These are phyloP conservation scores for Amorpha juglandis DNA, from an alignment of 2,888 invertebrate species.

Conservation along the genomic window DNA sequence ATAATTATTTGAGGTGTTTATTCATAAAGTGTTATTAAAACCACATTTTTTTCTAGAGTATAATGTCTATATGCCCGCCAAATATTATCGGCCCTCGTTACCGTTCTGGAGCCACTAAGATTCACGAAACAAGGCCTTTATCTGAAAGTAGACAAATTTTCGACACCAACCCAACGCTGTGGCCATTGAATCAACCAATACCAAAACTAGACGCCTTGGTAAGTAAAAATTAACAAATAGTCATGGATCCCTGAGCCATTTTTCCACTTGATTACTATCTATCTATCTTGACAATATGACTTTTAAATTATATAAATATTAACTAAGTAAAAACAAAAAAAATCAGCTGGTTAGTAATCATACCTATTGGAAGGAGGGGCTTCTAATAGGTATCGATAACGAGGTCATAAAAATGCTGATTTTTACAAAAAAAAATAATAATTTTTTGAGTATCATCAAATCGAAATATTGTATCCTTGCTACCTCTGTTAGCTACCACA, in stretches of 20 bases:
- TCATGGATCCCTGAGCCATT: too few species aligned
- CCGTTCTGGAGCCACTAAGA: constrained; percentile 45
- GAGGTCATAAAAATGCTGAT: too few species aligned
- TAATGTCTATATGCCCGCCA: constrained; percentile 50
- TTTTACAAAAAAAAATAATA: not conserved
- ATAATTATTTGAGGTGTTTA: not conserved
- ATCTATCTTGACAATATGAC: too few species aligned
- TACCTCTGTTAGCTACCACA: too few species aligned
- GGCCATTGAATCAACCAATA: constrained; percentile 88
- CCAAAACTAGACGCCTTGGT: constrained; percentile 85
- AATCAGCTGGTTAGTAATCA: too few species aligned
- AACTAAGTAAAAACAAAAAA: too few species aligned
- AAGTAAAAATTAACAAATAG: constrained; percentile 26
- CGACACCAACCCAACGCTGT: constrained; percentile 85
- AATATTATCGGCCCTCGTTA: constrained; percentile 40
- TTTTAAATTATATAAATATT: too few species aligned
- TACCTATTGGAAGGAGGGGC: too few species aligned
- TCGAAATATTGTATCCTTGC: too few species aligned
- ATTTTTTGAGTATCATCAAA: too few species aligned
- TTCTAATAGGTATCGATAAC: too few species aligned
- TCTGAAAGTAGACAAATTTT: constrained; percentile 86
- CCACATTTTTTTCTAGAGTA: constrained; percentile 40
- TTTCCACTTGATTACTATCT: too few species aligned
- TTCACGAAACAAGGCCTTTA: constrained; percentile 40
- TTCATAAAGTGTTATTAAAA: not conserved